Conservation (phyloP, 2,888 invertebrate species). For the Drosophila mimica region DNA sequence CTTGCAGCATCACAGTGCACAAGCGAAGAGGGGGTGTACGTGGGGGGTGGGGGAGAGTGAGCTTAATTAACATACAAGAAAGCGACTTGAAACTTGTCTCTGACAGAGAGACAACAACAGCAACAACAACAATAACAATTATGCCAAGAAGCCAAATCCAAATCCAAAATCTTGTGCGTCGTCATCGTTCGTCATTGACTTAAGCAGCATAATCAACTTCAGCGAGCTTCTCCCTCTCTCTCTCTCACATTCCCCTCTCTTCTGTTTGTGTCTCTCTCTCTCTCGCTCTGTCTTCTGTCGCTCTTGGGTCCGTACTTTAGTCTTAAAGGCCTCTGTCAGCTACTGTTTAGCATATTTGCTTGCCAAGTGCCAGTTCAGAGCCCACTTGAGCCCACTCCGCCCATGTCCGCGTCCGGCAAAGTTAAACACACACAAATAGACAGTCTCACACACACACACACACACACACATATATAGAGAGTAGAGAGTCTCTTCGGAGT, state of each 20-base stretch:
- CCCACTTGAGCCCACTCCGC: constrained; percentile 66
- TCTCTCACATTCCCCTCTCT: not conserved
- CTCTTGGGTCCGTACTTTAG: constrained; percentile 25
- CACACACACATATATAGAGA: not conserved
- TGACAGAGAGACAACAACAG: constrained; percentile 55
- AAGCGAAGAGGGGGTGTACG: not conserved
- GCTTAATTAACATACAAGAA: constrained; percentile 77
- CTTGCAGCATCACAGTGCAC: constrained; percentile 61
- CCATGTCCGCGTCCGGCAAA: constrained; percentile 56
- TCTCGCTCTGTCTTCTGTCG: constrained; percentile 8
- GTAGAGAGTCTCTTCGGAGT: not conserved
- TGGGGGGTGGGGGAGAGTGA: constrained; percentile 12
- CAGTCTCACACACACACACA: not conserved
- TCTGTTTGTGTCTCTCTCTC: not conserved
- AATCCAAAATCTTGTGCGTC: constrained; percentile 73
- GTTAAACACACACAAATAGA: not conserved
- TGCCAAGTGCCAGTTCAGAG: constrained; percentile 68
- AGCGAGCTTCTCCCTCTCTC: constrained; percentile 29
- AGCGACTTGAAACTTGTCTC: constrained; percentile 77
- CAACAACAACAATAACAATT: constrained; percentile 35
- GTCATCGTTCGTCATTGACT: constrained; percentile 74
- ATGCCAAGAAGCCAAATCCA: constrained; percentile 49
- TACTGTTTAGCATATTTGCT: constrained; percentile 82
- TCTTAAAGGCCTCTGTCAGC: constrained; percentile 51
- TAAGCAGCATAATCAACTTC: constrained; percentile 80